Evolutionary conservation across 1,140 invertebrate species (phyloP), one percentile per base, ranked within the genome.

Genomic region (Bombyx mandarina): DNA sequence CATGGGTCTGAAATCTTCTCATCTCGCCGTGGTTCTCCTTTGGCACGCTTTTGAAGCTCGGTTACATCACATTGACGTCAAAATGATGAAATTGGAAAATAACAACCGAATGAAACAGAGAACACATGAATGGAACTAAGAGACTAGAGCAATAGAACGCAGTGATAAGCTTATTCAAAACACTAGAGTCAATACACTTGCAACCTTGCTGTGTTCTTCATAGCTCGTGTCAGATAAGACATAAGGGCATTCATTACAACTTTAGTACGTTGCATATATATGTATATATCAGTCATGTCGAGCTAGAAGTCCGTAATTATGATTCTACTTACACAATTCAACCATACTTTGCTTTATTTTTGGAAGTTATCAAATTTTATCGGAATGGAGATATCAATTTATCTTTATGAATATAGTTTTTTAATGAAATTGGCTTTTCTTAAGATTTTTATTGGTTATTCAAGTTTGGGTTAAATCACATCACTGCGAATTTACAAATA

Each of bases 201-300:
- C 83, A 86, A 86, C 83, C 83, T 86, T 86, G 81, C 82, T 77
- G 69, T 74, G 83, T 72, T 83, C 83, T 84, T 80, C 81, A 82
- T 73, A 67, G 82, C 73, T 81, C 70, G 69, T 71, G 81, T 79
- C 81, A 78, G 81, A 86, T 84, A 86, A 86, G 72, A 79, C 80
- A 76, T 85, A 82, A 71, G 77, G 72, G 75, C 76, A 78, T 81
- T 78, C 76, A 78, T 81, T 78, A 86, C 79, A 82, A 79, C 70
- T 80, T 79, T 66, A 35, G 26, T 35, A 35, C 26, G 26, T 35
- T 35, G 26, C 26, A 35, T 35, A 35, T 35, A 3, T 35, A 35
- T 35, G 4, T 35, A 35, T 35, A 3, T 35, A 35, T 35, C 26
- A 35, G 26, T 5, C 26, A 35, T 35, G 2, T 35, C 1, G 26